phyloP scores from a whole-genome alignment of 2,888 invertebrate species.

The Gortyna flavago region DNA sequence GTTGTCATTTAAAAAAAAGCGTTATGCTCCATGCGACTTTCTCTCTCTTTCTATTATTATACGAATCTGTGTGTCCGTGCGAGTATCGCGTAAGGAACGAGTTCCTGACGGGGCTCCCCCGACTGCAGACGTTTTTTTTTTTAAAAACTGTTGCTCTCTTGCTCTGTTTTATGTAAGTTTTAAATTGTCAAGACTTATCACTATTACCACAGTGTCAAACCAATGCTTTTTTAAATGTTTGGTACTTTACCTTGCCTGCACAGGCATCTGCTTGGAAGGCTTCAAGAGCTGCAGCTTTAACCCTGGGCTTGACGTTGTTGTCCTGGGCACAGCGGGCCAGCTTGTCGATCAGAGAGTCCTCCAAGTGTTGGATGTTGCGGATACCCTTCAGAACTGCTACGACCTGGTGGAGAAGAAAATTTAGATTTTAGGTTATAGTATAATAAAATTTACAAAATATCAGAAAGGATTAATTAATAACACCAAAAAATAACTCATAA shows the following conservation, averaged over 20 bases:
- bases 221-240: background rate
- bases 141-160: too few relatives aligned
- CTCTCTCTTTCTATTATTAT: too few relatives aligned
- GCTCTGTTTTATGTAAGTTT: background rate
- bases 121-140: too few relatives aligned
- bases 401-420: slow-evolving; percentile 78
- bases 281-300: slow-evolving; percentile 95
- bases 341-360: slow-evolving; percentile 90
- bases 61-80: too few relatives aligned
- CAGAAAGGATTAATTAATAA: too few relatives aligned
- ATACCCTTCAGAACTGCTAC: slow-evolving; percentile 95
- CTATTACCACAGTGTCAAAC: background rate
- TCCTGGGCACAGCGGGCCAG: slow-evolving; percentile 91
- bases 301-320: slow-evolving; percentile 91
- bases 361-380: slow-evolving; percentile 93
- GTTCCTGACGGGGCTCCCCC: too few relatives aligned
- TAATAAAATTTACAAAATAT: background rate
- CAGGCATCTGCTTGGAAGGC: slow-evolving; percentile 93
- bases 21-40: too few relatives aligned
- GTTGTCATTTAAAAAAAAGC: too few relatives aligned
- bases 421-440: background rate
- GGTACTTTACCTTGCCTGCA: slow-evolving; percentile 83
- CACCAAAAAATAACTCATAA: background rate
- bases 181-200: background rate
- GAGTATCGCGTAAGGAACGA: too few relatives aligned